A percentile compares a stretch with the other conserved stretches of the same genome.
phyloP scores from a whole-genome alignment of 2,888 invertebrate genomes.

The Yponomeuta evonymella region DNA sequence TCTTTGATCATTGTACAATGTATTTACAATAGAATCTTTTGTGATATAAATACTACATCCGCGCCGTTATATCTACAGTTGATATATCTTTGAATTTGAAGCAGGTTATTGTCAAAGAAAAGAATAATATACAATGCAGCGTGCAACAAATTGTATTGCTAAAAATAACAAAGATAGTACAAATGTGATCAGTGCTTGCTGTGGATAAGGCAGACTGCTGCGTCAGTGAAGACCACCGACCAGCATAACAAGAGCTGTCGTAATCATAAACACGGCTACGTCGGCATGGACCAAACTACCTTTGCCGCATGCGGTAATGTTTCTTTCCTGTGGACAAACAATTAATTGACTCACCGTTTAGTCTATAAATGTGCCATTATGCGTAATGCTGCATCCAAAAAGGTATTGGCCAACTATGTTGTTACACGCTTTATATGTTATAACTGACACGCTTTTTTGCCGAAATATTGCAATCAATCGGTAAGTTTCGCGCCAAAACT shows the following conservation, averaged over 20 bases:
- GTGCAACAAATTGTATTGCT: conserved; percentile 64
- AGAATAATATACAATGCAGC: conserved; percentile 26
- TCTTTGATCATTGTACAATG: not conserved
- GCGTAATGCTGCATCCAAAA: too few relatives aligned
- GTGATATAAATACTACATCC: not conserved
- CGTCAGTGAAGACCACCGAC: conserved; percentile 24
- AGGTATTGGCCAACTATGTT: too few relatives aligned
- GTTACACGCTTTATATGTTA: too few relatives aligned
- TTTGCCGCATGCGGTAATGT: conserved; percentile 56
- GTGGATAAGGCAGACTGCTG: conserved; percentile 13
- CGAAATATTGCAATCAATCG: too few relatives aligned
- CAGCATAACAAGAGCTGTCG: conserved; percentile 31
- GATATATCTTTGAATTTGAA: not conserved
- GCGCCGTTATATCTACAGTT: not conserved
- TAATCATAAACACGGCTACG: conserved; percentile 30
- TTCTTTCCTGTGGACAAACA: conserved; percentile 46
- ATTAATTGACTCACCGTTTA: too few relatives aligned
- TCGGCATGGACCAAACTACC: conserved; percentile 43
- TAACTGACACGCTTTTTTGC: too few relatives aligned
- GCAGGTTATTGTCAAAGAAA: conserved; percentile 6
- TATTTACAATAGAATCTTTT: not conserved
- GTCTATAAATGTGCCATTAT: too few relatives aligned
- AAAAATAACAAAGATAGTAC: conserved; percentile 51
- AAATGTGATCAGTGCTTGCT: conserved; percentile 9
- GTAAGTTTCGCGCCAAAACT: too few relatives aligned